Evolutionary conservation across 1,140 invertebrate species (phyloP).

Genomic region (Asbolus verrucosus): DNA sequence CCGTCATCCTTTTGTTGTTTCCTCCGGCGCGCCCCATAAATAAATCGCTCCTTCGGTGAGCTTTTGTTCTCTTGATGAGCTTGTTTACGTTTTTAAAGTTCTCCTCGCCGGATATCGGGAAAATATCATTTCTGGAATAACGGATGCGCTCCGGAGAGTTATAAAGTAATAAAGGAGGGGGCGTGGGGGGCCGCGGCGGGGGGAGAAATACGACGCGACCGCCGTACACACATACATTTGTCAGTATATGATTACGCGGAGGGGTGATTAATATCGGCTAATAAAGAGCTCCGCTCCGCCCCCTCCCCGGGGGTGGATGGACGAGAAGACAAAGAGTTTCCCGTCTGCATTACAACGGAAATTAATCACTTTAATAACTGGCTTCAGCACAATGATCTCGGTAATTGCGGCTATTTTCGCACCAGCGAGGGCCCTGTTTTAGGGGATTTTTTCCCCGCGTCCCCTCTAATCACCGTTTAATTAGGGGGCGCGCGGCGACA

Average conservation of each 20-base stretch:
- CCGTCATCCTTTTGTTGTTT: constrained; percentile 25
- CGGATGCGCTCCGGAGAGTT: constrained; percentile 24
- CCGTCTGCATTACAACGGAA: constrained; percentile 20
- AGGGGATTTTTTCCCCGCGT: not conserved
- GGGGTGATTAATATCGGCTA: constrained; percentile 30
- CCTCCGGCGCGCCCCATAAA: constrained; percentile 25
- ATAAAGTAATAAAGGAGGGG: constrained; percentile 17
- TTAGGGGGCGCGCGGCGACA: not conserved
- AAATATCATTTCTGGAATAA: constrained; percentile 29
- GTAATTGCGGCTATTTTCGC: constrained; percentile 28
- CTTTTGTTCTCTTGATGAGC: constrained; percentile 35
- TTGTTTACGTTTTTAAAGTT: constrained; percentile 38
- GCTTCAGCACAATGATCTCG: constrained; percentile 2
- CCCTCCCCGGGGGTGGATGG: not conserved
- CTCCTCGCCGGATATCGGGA: constrained; percentile 16
- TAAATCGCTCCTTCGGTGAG: constrained; percentile 15
- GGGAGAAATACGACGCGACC: too few relatives aligned
- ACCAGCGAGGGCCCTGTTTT: constrained; percentile 1
- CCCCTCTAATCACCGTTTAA: constrained; percentile 1
- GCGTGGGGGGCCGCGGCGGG: too few relatives aligned
- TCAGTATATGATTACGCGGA: not conserved
- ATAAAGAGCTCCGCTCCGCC: constrained; percentile 15
- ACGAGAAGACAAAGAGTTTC: constrained; percentile 36
- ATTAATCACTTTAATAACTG: constrained; percentile 43
- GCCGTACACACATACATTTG: too few relatives aligned